Evolutionary conservation across 92 coral and sea anemone genomes (phyloP), one percentile per base, ranked within the genome.

Genomic region (Heteractis magnifica): DNA sequence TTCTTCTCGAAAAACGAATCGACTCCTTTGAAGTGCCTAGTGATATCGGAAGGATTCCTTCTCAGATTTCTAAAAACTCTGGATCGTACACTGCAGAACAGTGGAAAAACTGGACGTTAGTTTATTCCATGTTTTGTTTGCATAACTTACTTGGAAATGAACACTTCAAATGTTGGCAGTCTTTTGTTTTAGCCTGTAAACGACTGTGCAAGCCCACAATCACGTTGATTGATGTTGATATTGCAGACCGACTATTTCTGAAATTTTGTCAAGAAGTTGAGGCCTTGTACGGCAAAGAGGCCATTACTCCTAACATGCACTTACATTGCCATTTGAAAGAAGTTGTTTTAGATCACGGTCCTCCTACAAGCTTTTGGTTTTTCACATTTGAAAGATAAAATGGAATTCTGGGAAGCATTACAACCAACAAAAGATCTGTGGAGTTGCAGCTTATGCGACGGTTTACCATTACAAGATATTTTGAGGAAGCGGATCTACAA

Each of bases 61-160:
- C 51, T 13, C 72, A 77, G 56, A 90, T 90, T 51, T 6, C 86
- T 13, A 77, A 84, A 16, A 90, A 90, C 71, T 74, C 84, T 49
- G 88, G 90, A 64, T 86, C 83, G 3, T 86, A 86, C 51, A 90
- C 88, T n/a, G 88, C 88, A 10, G 92, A 86, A 64, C 92, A 85
- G 77, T 89, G 89, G 92, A 89, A 86, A 52, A 86, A 87, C 72
- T 90, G 93, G 65, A 58, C 65, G 65, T 58, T 4, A 58, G 65
- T 58, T 58, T 58, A 58, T 58, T 58, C 65, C 65, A 9, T 58
- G 15, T 58, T 6, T 58, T 58, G 65, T 11, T 58, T 58, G 65
- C 11, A 58, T 58, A 58, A 58, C 65, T 89, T 86, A 83, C n/a
- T 60, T 82, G n/a, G 73, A 13, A 81, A 82, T 12, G 82, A 82